These are phyloP conservation scores for Meleagris gallopavo DNA, from an alignment of 2,113 vertebrate genomes.

Conservation along the genomic window DNA sequence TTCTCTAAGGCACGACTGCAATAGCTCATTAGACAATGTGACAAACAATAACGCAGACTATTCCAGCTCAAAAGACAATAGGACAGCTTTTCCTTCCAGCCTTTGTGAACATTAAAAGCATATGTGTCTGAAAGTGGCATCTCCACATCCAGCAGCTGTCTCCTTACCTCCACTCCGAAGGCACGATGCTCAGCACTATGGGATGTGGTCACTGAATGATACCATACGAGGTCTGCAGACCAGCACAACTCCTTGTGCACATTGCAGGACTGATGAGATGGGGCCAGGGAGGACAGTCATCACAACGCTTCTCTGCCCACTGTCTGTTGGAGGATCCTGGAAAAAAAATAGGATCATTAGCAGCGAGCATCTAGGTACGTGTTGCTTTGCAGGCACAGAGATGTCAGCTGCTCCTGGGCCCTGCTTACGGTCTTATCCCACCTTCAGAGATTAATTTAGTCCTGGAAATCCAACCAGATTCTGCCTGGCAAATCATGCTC, in stretches of 20 bases:
- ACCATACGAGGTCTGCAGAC: neutral
- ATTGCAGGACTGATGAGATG: neutral
- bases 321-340: neutral
- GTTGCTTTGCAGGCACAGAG: neutral
- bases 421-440: neutral
- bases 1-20: neutral
- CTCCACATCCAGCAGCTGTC: neutral
- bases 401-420: neutral
- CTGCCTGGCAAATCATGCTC: neutral
- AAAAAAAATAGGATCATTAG: rapidly evolving
- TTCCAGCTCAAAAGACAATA: neutral
- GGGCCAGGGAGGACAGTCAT: neutral
- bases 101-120: neutral
- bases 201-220: rapidly evolving
- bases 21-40: neutral
- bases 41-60: neutral
- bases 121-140: rapidly evolving
- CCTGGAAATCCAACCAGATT: neutral
- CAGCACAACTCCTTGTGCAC: rapidly evolving
- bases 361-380: neutral
- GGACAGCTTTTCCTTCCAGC: neutral
- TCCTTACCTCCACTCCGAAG: neutral
- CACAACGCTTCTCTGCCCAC: neutral
- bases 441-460: neutral
- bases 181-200: rapidly evolving